Evolutionary conservation across 1,140 invertebrate species (phyloP).

Genomic region (Condylostylus longicornis): DNA sequence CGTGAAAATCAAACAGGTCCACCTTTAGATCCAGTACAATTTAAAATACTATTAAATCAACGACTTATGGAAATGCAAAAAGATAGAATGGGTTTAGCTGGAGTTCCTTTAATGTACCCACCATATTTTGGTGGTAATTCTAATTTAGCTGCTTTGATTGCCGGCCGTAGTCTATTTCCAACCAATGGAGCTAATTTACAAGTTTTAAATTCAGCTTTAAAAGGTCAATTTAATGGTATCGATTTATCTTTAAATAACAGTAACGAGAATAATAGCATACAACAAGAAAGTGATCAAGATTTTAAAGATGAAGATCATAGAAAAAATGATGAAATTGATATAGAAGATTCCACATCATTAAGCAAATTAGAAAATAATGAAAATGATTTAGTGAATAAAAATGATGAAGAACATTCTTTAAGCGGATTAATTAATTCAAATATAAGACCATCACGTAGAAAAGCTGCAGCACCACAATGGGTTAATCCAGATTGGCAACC

Average conservation of each 20-base stretch:
- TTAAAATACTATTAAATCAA: slow-evolving; percentile 73
- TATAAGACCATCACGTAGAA: slow-evolving; percentile 62
- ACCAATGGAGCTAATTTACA: slow-evolving; percentile 34
- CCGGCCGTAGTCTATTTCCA: slow-evolving; percentile 44
- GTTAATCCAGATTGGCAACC: slow-evolving; percentile 90
- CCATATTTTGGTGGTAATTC: slow-evolving; percentile 59
- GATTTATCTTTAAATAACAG: slow-evolving; percentile 66
- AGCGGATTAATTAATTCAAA: no score
- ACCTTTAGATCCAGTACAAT: slow-evolving; percentile 81
- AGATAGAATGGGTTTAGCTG: slow-evolving; percentile 57
- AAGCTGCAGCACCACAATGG: slow-evolving; percentile 91
- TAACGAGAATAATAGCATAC: no score
- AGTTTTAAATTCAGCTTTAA: slow-evolving; percentile 43
- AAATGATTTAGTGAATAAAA: no score
- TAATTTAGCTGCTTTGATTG: slow-evolving; percentile 54
- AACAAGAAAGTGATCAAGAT: slow-evolving; percentile 51
- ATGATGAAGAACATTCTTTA: no score
- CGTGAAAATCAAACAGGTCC: slow-evolving; percentile 46
- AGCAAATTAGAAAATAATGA: no score
- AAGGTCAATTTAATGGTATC: slow-evolving; percentile 60
- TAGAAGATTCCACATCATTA: no score
- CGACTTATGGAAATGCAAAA: slow-evolving; percentile 72
- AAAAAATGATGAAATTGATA: no score
- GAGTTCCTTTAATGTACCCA: slow-evolving; percentile 53
- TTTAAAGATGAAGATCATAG: slow-evolving; percentile 59